Evolutionary conservation across 2,797 vertebrate genomes (phyloP), one percentile per base, ranked within the genome.

Genomic region (Coranthus polyacanthus): DNA sequence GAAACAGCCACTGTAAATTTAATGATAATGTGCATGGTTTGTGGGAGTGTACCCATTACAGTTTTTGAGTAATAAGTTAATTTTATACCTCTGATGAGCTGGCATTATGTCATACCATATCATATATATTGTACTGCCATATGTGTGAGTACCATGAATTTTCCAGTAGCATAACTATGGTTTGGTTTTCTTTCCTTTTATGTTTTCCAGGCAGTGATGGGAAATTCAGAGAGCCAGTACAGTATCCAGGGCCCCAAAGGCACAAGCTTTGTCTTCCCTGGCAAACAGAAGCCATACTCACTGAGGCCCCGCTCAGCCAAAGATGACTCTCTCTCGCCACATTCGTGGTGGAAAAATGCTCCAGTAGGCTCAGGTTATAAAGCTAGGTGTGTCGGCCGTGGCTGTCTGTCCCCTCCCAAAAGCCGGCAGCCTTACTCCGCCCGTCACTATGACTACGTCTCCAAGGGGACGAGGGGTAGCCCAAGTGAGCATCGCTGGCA

Each of bases 171-270:
- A 32, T 39, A 10, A 47, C 54, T 13, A n/a, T n/a, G 1, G 1
- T 36, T 49, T 58, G 39, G 2, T 41, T 69, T 71, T 24, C 34
- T 2, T 52, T 24, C 26, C 51, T 51, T 45, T 63, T n/a, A n/a
- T 62, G 57, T 64, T 72, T 68, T 79, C 64, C 84, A 93, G 94
- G 92, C 78, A 68, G 93, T 76, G 64, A 98, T 98, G 97, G 97
- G 97, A 66, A 98, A 98, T 92, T 97, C 97, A 20, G 97, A 98
- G 92, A 98, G 97, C 88, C 97, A 98, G 50, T 98, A 98, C 81
- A 98, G 95, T 78, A 92, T 98, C 81, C 97, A 96, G 84, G 95
- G 95, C 62, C 88, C 95, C 6, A 96, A 95, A 92, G 94, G 88
- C 69, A 94, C 93, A 38, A 81, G 82, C 75, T 92, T 81, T 61